Conservation (phyloP, 2,113 vertebrate species). For the Callopanchax toddi region DNA sequence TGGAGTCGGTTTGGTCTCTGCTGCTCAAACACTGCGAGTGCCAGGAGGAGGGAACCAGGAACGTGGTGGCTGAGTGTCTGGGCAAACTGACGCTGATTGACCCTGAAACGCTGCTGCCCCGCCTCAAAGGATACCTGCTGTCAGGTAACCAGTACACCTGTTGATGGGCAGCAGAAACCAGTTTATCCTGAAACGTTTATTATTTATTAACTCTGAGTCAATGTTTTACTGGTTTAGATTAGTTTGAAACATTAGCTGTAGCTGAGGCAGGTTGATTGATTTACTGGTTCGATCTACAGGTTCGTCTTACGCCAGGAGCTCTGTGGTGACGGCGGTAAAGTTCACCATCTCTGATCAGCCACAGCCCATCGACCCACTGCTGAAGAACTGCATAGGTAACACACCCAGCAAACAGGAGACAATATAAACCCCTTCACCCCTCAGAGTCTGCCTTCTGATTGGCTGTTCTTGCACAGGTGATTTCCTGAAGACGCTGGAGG, state of each 20-base stretch:
- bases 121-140: constrained; percentile 95
- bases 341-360: constrained; percentile 99
- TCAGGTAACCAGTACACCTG: constrained; percentile 81
- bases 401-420: too few relatives aligned
- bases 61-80: constrained; percentile 97
- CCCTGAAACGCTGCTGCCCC: constrained; percentile 94
- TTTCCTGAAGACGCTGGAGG: constrained; percentile 97
- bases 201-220: too few relatives aligned
- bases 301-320: constrained; percentile 96
- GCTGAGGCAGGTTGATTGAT: neutral
- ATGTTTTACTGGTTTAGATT: neutral
- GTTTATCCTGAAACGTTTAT: too few relatives aligned
- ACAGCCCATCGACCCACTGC: constrained; percentile 94
- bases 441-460: neutral
- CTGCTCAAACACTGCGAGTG: constrained; percentile 97
- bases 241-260: neutral
- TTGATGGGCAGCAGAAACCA: too few relatives aligned
- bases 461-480: constrained; percentile 81
- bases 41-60: constrained; percentile 96
- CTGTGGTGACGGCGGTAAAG: constrained; percentile 97
- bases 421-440: too few relatives aligned
- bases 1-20: constrained; percentile 95
- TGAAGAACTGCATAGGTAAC: constrained; percentile 96
- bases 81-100: constrained; percentile 97
- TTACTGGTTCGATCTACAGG: constrained; percentile 73